Conservation (phyloP, 2,113 vertebrate genomes). For the Falcunculus frontatus region DNA sequence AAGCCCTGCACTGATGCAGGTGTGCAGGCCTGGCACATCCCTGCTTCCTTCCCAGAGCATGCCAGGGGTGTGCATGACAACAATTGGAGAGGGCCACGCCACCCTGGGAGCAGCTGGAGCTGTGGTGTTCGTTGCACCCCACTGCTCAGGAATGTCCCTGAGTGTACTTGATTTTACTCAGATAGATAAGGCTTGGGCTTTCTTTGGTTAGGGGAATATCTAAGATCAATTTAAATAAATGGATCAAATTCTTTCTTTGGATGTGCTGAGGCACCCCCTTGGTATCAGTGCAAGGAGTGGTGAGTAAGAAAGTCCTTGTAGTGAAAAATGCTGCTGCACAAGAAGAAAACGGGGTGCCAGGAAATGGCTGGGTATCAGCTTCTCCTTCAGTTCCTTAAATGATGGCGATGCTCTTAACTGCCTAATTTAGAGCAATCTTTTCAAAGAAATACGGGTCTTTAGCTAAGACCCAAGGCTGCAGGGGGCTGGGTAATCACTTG, state of each 20-base stretch:
- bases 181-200: not conserved
- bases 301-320: not conserved
- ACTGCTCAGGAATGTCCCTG: not conserved
- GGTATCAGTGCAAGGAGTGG: not conserved
- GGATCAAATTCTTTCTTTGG: not conserved
- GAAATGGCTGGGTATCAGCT: not conserved
- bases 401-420: not conserved
- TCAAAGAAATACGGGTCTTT: slow-evolving; percentile 45
- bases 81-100: accelerated
- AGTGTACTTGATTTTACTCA: not conserved
- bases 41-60: not conserved
- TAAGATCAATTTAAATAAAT: not conserved
- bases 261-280: not conserved
- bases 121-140: not conserved
- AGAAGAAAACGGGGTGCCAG: not conserved
- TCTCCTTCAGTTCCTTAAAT: not conserved
- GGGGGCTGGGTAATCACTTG: slow-evolving; percentile 22
- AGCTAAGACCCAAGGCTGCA: slow-evolving; percentile 15
- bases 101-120: not conserved
- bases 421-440: slow-evolving; percentile 52
- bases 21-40: not conserved
- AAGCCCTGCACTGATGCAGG: not conserved
- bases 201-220: not conserved
- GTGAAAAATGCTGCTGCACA: not conserved
- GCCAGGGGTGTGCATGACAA: not conserved